These are phyloP conservation scores for Dysidea cf. avara DNA, from an alignment of 37 sponge, comb jelly and placozoan species.

Conservation along the genomic window DNA sequence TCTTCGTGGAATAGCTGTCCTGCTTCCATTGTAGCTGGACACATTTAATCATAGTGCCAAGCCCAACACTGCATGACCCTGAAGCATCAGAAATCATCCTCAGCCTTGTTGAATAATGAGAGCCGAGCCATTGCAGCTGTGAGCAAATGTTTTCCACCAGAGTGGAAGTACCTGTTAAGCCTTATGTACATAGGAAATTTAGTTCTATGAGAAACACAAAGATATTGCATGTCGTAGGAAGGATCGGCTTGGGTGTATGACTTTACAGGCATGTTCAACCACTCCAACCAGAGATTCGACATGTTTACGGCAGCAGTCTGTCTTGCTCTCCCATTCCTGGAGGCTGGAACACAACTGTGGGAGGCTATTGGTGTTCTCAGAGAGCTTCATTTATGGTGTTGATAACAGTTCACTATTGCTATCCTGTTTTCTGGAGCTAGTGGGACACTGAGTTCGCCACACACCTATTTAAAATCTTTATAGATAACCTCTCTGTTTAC, in stretches of 20 bases:
- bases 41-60: no score
- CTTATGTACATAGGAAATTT: not conserved
- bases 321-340: not conserved
- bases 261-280: not conserved
- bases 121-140: not conserved
- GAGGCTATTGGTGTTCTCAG: not conserved
- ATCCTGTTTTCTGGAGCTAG: not conserved
- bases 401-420: not conserved
- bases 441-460: not conserved
- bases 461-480: not conserved
- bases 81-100: not conserved
- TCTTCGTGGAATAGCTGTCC: no score
- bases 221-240: not conserved
- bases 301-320: not conserved
- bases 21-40: no score
- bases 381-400: not conserved
- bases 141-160: slow-evolving; percentile 1
- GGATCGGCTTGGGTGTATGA: not conserved
- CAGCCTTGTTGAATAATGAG: not conserved
- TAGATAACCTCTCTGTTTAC: slow-evolving; percentile 2
- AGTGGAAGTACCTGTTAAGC: not conserved
- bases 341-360: not conserved
- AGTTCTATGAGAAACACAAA: not conserved
- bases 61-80: not conserved
- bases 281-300: not conserved